Evolutionary conservation across 1,140 invertebrate species (phyloP), one percentile per base, ranked within the genome.

Genomic region (Brachionus asplanchnoidis): DNA sequence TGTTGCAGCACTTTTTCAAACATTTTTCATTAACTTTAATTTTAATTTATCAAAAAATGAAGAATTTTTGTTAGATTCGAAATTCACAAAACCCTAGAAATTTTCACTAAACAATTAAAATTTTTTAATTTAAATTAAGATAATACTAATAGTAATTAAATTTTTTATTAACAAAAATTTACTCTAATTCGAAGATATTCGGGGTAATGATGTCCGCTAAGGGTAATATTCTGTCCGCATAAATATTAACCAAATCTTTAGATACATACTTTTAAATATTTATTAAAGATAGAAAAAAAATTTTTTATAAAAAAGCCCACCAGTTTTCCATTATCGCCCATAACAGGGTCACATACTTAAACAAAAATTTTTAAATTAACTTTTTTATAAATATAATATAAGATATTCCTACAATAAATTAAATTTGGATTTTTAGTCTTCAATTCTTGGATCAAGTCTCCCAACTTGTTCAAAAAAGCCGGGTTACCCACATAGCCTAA

Each of bases 331-430:
- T 98, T 93, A 89, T 99, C 97, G 12, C 97, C 97, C 93, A 99
- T 94, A 0, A 99, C 97, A 83, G 97, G 97, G 92, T 99, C 97
- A 90, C 97, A 99, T 68, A 98, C 97, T 97, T 36, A 6, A 36
- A 6, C 32, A 6, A 36, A 36, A 36, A 36, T 7, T 6, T 7
- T 36, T 36, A 36, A 36, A 36, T 2, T 28, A n/a, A n/a, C n/a
- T n/a, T n/a, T n/a, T n/a, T n/a, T n/a, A n/a, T n/a, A n/a, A n/a
- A n/a, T n/a, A n/a, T n/a, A n/a, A n/a, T n/a, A n/a, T n/a, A n/a
- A n/a, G n/a, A n/a, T n/a, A n/a, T n/a, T n/a, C 7, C 90, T 91
- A 96, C 95, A 93, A 92, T 95, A 98, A 77, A 94, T 91, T 56
- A 97, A 88, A 80, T 93, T 90, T 1, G 95, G 94, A 92, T 97